Conservation (phyloP, 1,140 invertebrate species). For the Hestina assimilis region DNA sequence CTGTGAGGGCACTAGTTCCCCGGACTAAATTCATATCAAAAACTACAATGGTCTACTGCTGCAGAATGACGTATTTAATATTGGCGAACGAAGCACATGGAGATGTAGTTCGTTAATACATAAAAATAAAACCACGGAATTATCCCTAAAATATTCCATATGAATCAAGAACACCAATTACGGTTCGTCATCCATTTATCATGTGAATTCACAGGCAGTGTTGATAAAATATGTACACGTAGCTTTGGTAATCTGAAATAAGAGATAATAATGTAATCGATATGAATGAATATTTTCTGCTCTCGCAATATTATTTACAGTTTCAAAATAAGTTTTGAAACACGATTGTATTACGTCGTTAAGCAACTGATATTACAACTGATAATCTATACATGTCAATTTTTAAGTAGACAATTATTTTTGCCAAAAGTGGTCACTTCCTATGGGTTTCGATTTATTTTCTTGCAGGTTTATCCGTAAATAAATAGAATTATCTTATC, state of each 20-base stretch:
- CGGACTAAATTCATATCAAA: too few relatives aligned
- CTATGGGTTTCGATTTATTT: slow-evolving; percentile 32
- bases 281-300: slow-evolving; percentile 14
- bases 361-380: slow-evolving; percentile 10
- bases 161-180: too few relatives aligned
- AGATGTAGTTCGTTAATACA: too few relatives aligned
- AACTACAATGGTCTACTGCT: too few relatives aligned
- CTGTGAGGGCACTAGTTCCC: too few relatives aligned
- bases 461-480: slow-evolving; percentile 43
- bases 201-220: not conserved
- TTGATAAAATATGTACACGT: not conserved
- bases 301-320: slow-evolving; percentile 14
- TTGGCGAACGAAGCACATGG: too few relatives aligned
- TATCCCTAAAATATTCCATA: too few relatives aligned
- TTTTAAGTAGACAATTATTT: not conserved
- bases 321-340: slow-evolving; percentile 33
- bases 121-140: too few relatives aligned
- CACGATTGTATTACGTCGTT: slow-evolving; percentile 6
- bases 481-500: slow-evolving; percentile 66
- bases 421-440: slow-evolving; percentile 23
- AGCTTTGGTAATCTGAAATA: not conserved
- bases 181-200: too few relatives aligned
- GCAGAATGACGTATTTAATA: too few relatives aligned
- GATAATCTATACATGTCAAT: not conserved
- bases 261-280: slow-evolving; percentile 9